A percentile compares a stretch with the other conserved stretches of the same genome.
phyloP scores from a whole-genome alignment of 2,113 vertebrate species.

The Gila orcuttii region DNA sequence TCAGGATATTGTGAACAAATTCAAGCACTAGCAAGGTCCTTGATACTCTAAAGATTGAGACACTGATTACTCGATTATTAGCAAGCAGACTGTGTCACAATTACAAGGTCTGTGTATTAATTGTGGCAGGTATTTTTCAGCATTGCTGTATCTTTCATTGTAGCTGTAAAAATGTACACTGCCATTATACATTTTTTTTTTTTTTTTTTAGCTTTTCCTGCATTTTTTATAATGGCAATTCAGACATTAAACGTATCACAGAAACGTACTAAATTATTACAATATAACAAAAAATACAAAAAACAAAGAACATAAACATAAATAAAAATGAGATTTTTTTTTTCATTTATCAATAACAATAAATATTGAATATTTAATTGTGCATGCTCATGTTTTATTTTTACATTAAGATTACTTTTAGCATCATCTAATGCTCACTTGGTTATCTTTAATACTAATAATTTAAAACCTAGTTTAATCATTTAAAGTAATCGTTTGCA shows the following conservation, averaged over 20 bases:
- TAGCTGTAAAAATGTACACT: neutral
- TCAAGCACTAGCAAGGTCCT: neutral
- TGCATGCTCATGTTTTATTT: neutral
- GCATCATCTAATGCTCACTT: neutral
- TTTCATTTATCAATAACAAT: neutral
- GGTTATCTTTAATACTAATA: neutral
- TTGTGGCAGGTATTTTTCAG: neutral
- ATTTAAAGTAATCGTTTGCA: neutral
- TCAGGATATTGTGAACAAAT: constrained; percentile 2
- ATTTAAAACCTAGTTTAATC: neutral
- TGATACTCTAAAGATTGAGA: neutral
- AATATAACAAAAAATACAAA: neutral
- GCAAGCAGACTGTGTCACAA: neutral
- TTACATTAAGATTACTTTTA: neutral
- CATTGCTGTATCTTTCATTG: neutral
- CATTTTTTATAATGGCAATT: neutral
- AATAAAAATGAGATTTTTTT: neutral
- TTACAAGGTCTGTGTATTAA: neutral
- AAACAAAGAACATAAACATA: neutral
- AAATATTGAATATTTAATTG: neutral
- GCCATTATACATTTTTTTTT: neutral
- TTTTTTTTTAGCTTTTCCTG: neutral
- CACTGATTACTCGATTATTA: neutral
- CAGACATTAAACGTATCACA: neutral
- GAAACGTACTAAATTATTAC: neutral